Conservation (phyloP, 2,113 vertebrate genomes). For the Bufo gargarizans region DNA sequence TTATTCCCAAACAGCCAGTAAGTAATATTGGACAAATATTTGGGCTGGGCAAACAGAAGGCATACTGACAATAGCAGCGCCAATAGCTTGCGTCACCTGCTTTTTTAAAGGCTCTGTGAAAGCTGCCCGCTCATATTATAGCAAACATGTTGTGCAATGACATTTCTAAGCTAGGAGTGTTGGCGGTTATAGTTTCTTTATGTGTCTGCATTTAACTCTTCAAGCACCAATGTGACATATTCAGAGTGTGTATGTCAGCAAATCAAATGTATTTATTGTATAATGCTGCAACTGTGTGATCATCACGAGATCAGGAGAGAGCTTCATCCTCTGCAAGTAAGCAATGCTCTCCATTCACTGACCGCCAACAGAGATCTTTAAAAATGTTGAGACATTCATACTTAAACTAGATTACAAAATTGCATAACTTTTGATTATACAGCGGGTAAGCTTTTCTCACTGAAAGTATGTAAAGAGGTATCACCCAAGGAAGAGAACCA, state of each 20-base stretch:
- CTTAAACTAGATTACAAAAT: neutral
- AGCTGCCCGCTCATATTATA: conserved; percentile 33
- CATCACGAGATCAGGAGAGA: too few relatives aligned
- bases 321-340: neutral
- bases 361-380: too few relatives aligned
- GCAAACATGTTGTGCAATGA: conserved; percentile 55
- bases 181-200: conserved; percentile 31
- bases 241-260: neutral
- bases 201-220: conserved; percentile 8
- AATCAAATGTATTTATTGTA: too few relatives aligned
- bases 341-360: too few relatives aligned
- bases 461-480: too few relatives aligned
- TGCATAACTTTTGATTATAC: neutral
- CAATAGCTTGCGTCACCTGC: conserved; percentile 38
- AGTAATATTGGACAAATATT: conserved; percentile 58
- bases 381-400: neutral
- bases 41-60: conserved; percentile 52
- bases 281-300: too few relatives aligned
- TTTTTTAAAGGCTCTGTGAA: conserved; percentile 41
- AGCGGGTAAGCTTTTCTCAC: neutral
- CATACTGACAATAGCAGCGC: conserved; percentile 44
- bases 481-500: too few relatives aligned
- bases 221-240: neutral
- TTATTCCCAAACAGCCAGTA: conserved; percentile 48
- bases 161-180: conserved; percentile 34